phyloP scores from a whole-genome alignment of 2,888 invertebrate genomes.

The Meloe dianella region DNA sequence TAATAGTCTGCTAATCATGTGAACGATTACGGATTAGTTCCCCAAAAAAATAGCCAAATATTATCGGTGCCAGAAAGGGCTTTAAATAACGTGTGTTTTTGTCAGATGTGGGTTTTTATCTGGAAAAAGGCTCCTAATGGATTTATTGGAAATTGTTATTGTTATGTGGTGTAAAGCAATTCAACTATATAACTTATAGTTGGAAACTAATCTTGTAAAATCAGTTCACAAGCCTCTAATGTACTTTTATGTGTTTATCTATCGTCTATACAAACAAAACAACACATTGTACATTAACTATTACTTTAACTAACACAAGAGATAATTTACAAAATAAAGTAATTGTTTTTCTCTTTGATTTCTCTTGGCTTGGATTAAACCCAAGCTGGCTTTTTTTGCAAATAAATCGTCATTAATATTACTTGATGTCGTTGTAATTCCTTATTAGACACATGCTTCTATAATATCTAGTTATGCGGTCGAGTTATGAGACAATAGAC shows the following conservation, averaged over 20 bases:
- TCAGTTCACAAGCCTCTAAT: neutral
- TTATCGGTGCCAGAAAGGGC: too few relatives aligned
- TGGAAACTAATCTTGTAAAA: neutral
- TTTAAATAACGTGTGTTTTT: too few relatives aligned
- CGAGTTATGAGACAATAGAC: constrained; percentile 35
- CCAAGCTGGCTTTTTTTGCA: too few relatives aligned
- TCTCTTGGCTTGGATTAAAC: too few relatives aligned
- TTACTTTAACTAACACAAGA: neutral
- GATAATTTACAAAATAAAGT: neutral
- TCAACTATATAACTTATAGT: constrained; percentile 4
- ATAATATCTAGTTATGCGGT: constrained; percentile 31
- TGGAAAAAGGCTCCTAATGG: neutral
- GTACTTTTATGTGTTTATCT: constrained; percentile 7
- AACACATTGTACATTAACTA: neutral
- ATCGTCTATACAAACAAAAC: neutral
- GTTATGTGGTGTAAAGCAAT: neutral
- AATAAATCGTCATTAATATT: too few relatives aligned
- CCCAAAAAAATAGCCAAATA: too few relatives aligned
- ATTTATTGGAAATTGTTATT: constrained; percentile 5
- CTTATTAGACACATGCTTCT: neutral
- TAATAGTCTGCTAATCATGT: too few relatives aligned
- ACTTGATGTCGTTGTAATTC: neutral
- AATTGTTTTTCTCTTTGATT: too few relatives aligned
- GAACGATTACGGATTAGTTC: too few relatives aligned
- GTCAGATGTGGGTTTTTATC: neutral